Evolutionary conservation across 2,113 vertebrate genomes (phyloP).

Genomic region (Mesocricetus auratus): DNA sequence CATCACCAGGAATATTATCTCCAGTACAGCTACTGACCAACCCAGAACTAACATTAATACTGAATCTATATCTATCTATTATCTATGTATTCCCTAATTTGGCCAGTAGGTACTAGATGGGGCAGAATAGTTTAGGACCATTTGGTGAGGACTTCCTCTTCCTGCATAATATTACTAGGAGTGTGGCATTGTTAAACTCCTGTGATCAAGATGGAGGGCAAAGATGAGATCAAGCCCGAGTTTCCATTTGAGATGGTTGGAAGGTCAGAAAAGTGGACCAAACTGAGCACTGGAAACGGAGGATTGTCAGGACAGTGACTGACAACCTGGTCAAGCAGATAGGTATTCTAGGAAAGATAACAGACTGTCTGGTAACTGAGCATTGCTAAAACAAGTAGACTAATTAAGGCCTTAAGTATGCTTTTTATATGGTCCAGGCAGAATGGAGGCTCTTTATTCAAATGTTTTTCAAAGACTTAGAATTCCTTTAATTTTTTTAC

Average conservation of each 20-base stretch:
- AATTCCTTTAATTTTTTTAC: neutral
- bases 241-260: neutral
- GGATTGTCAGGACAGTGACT: neutral
- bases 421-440: neutral
- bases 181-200: neutral
- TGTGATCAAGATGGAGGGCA: neutral
- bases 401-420: neutral
- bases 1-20: neutral
- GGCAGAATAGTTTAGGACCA: slow-evolving; percentile 2
- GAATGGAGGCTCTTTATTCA: neutral
- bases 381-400: neutral
- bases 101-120: neutral
- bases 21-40: neutral
- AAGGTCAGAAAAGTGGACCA: neutral
- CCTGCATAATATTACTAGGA: neutral
- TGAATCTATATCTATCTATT: neutral
- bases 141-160: neutral
- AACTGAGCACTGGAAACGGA: neutral
- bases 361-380: neutral
- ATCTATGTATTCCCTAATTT: neutral
- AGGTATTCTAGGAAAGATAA: neutral
- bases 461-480: neutral
- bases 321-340: neutral
- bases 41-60: neutral
- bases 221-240: neutral